A percentile compares a stretch with the other conserved stretches of the same genome.
Conservation (phyloP, 2,113 vertebrate species). For the Carollia perspicillata region DNA sequence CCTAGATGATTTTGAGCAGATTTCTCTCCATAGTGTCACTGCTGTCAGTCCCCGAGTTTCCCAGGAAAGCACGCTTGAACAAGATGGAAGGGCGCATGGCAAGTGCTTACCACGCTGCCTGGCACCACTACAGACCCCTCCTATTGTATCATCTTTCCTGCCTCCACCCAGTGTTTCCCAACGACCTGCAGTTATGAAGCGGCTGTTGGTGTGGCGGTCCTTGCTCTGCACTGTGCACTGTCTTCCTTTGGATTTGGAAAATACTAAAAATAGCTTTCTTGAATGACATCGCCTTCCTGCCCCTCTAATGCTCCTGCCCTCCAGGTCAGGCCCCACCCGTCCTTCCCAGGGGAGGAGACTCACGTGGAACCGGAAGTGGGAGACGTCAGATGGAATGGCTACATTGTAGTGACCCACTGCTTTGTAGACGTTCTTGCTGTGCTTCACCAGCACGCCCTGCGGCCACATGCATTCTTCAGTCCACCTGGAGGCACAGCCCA, state of each 20-base stretch:
- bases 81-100: neutral
- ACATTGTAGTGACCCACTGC: conserved; percentile 98
- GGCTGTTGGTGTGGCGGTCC: neutral
- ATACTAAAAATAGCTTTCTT: conserved; percentile 10
- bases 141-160: neutral
- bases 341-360: conserved; percentile 76
- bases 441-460: conserved; percentile 96
- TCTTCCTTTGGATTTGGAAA: neutral
- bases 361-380: conserved; percentile 98
- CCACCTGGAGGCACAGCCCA: conserved; percentile 85
- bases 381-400: conserved; percentile 96
- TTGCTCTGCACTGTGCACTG: neutral
- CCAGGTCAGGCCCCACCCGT: rapidly evolving
- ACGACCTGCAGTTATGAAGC: neutral
- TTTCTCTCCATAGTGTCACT: neutral
- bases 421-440: conserved; percentile 99
- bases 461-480: conserved; percentile 99
- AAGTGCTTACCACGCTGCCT: neutral
- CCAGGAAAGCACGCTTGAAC: neutral
- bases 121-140: neutral
- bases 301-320: neutral
- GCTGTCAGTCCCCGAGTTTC: neutral
- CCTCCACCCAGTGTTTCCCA: neutral
- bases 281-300: neutral
- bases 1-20: neutral